Evolutionary conservation across 2,888 invertebrate genomes (phyloP), one percentile per base, ranked within the genome.

Genomic region (Caenorhabditis macrosperma): DNA sequence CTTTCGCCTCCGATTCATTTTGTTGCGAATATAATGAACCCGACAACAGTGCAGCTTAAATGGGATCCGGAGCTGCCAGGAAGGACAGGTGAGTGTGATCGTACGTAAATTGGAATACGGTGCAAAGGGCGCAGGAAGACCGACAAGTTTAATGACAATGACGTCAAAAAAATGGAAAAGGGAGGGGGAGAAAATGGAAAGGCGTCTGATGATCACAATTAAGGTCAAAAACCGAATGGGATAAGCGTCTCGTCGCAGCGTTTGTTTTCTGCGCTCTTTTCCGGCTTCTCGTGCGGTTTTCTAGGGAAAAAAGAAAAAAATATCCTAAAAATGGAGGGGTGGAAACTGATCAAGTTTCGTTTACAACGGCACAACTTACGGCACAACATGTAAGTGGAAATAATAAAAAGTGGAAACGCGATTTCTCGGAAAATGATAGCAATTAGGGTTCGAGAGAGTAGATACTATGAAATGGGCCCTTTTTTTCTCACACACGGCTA

Each of bases 1-100:
- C 80, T 89, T 1, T 33, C 85, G 24, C 89, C 89, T 7, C 89
- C 89, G 10, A 74, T 86, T 12, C 85, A 88, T 60, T 89, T 89
- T 66, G 84, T 78, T 7, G 89, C 89, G 9, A 82, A 85, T 60
- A 83, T 89, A 12, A 78, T 88, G 55, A 84, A 82, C 38, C 87
- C 89, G 6, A 86, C 78, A 10, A 85, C 83, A 26, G 88, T 89
- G 1, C 79, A 82, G 63, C 82, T 89, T 9, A 85, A 89, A 44
- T 89, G 89, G 89, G 71, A 75, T 28, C 82, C 87, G 15, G 74
- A 64, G 12, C 67, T 74, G 64, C 60, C 75, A 0, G 75, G 75
- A 46, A 71, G 30, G 55, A 44, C 52, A 66, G 66, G 78, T 71
- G 12, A 28, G 59, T 24, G 22, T 28, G 28, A 1, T 4, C 1